Evolutionary conservation across 2,797 vertebrate species (phyloP).

Genomic region (Peromyscus eremicus): DNA sequence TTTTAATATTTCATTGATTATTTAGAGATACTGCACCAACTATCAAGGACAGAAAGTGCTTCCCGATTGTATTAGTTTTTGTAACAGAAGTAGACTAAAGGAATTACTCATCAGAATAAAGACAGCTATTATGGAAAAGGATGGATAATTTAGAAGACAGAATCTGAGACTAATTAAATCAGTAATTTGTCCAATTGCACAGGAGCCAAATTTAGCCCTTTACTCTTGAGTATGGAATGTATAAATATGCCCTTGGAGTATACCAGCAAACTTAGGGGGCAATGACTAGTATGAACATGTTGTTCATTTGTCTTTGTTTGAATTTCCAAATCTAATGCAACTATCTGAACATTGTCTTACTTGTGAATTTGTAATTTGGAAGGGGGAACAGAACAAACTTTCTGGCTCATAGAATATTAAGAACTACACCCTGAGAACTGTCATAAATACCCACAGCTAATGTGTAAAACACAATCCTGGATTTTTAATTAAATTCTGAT

Average conservation of each 20-base stretch:
- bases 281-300: background rate
- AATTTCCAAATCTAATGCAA: background rate
- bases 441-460: background rate
- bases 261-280: background rate
- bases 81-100: too few species aligned
- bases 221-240: background rate
- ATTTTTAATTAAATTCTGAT: background rate
- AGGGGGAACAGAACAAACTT: background rate
- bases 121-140: background rate
- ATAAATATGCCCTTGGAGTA: background rate
- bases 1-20: background rate
- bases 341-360: background rate
- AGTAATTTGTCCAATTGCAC: background rate
- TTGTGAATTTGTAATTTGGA: background rate
- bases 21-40: background rate
- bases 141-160: background rate
- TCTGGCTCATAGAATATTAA: background rate
- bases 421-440: background rate
- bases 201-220: background rate
- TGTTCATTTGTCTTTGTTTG: background rate
- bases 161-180: background rate
- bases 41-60: background rate
- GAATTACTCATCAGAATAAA: background rate
- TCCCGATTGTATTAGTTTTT: background rate
- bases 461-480: background rate